phyloP scores from a whole-genome alignment of 2,888 invertebrate species.

The Thereva nobilitata region DNA sequence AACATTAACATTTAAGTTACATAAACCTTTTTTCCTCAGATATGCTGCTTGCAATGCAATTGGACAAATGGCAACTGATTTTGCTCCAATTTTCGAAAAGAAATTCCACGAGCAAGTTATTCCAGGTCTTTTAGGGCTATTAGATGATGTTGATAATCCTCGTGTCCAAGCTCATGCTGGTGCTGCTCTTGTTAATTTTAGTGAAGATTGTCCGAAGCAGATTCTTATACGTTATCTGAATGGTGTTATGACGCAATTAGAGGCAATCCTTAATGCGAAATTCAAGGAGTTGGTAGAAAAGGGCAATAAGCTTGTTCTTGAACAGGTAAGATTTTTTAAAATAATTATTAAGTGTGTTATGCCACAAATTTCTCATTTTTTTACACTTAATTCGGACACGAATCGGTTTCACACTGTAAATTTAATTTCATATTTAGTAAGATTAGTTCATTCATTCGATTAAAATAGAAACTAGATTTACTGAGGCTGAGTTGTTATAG shows the following conservation, averaged over 20 bases:
- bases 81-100: constrained; percentile 95
- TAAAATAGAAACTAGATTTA: too few relatives aligned
- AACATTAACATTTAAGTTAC: constrained; percentile 9
- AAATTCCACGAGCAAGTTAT: constrained; percentile 96
- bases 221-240: constrained; percentile 90
- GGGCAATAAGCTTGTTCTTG: constrained; percentile 93
- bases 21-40: constrained; percentile 56
- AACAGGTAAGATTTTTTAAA: constrained; percentile 67
- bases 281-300: constrained; percentile 93
- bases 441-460: too few relatives aligned
- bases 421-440: not conserved
- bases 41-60: constrained; percentile 99
- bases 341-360: constrained; percentile 3
- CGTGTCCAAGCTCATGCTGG: constrained; percentile 84
- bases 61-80: constrained; percentile 99
- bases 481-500: too few relatives aligned
- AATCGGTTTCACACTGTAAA: not conserved
- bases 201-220: constrained; percentile 96
- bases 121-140: constrained; percentile 82
- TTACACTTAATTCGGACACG: not conserved
- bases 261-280: constrained; percentile 85
- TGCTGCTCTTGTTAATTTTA: constrained; percentile 98
- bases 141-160: constrained; percentile 90
- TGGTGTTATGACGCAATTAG: constrained; percentile 87
- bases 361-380: not conserved